These are phyloP conservation scores for Oxyscelio sp. DNA, from an alignment of 2,888 invertebrate species.

Conservation along the genomic window DNA sequence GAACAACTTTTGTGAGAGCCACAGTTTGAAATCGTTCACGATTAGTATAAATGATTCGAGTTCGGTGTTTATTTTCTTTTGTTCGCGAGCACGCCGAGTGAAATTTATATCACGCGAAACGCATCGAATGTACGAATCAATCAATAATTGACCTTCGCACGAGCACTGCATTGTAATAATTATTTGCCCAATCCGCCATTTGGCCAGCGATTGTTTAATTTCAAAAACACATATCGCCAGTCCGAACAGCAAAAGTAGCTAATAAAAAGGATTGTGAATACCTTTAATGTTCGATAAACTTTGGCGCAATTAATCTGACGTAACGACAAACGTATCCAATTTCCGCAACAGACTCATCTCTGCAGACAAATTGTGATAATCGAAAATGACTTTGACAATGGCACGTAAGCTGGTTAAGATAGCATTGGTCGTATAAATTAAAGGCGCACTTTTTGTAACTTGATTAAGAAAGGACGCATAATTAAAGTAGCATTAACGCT, in stretches of 20 bases:
- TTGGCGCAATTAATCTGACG: slow-evolving; percentile 42
- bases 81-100: background rate
- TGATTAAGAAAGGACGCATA: background rate
- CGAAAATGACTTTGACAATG: slow-evolving; percentile 45
- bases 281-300: slow-evolving; percentile 25
- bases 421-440: background rate
- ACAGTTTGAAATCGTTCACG: too few relatives aligned
- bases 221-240: background rate
- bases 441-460: too few relatives aligned
- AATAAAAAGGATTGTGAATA: slow-evolving; percentile 16
- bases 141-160: background rate
- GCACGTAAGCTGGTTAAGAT: background rate
- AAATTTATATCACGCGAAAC: background rate
- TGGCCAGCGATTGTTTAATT: background rate
- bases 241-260: background rate
- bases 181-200: background rate
- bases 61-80: background rate
- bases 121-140: background rate
- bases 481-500: slow-evolving; percentile 17
- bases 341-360: slow-evolving; percentile 47
- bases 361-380: slow-evolving; percentile 53
- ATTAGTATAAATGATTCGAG: too few relatives aligned
- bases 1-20: too few relatives aligned
- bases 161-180: background rate
- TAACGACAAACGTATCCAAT: slow-evolving; percentile 53